Conservation (phyloP, 2,888 invertebrate genomes). For the Alloscopus bannaensis region DNA sequence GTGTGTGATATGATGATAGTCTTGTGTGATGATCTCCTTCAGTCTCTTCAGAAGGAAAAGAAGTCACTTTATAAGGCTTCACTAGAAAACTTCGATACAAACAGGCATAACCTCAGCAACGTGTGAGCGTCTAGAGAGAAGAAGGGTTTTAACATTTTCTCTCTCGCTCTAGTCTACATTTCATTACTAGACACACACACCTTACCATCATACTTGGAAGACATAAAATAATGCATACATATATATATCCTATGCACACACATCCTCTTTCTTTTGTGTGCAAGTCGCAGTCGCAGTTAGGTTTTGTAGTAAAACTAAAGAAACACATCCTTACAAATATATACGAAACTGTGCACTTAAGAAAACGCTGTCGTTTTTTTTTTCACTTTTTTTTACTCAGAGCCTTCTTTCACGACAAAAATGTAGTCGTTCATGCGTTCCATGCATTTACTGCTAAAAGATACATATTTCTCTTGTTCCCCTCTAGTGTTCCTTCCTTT, state of each 20-base stretch:
- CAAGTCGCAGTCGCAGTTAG: slow-evolving; percentile 8
- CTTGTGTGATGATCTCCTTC: slow-evolving; percentile 34
- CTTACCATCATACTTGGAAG: slow-evolving; percentile 2
- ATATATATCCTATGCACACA: background rate
- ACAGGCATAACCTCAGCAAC: too few relatives aligned
- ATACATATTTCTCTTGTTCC: slow-evolving; percentile 6
- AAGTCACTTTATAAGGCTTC: too few relatives aligned
- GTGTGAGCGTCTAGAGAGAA: too few relatives aligned
- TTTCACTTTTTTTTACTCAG: slow-evolving; percentile 20
- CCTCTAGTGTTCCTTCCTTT: background rate
- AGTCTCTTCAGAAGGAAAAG: slow-evolving; percentile 22
- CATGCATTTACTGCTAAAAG: slow-evolving; percentile 5
- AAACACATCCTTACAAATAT: too few relatives aligned
- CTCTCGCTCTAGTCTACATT: too few relatives aligned
- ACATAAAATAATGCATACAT: slow-evolving; percentile 3
- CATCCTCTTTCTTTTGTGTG: background rate
- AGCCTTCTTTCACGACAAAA: slow-evolving; percentile 32
- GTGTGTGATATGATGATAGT: slow-evolving; percentile 33
- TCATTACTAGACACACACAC: slow-evolving; percentile 11
- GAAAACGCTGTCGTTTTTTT: too few relatives aligned
- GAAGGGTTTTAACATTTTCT: too few relatives aligned
- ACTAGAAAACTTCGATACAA: too few relatives aligned
- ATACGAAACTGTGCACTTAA: slow-evolving; percentile 8
- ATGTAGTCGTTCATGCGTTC: slow-evolving; percentile 23
- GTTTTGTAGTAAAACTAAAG: slow-evolving; percentile 6